phyloP scores from a whole-genome alignment of 1,140 invertebrate species.

The Rhagoletis zephyria region DNA sequence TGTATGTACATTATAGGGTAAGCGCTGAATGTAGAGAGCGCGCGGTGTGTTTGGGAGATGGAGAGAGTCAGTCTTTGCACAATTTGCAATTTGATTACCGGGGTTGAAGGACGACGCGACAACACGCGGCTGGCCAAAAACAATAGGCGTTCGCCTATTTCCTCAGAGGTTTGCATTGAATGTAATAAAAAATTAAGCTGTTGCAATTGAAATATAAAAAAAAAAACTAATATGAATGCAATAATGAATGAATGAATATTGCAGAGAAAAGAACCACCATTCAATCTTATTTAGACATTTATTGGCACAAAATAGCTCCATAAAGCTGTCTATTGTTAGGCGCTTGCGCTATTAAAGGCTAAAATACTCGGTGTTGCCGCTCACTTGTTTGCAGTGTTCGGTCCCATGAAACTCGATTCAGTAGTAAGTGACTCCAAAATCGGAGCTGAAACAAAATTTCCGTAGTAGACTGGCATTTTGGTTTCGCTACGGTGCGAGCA shows the following conservation, averaged over 20 bases:
- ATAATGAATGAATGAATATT: not conserved
- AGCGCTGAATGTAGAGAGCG: conserved; percentile 23
- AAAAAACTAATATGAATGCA: not conserved
- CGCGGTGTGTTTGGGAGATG: not conserved
- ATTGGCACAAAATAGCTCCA: not conserved
- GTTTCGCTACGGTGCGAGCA: too few relatives aligned
- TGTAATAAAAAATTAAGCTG: not conserved
- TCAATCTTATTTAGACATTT: too few relatives aligned
- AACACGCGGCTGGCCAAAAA: too few relatives aligned
- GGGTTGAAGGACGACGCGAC: not conserved
- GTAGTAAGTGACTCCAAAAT: too few relatives aligned
- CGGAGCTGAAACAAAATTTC: too few relatives aligned
- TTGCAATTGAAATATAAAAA: not conserved
- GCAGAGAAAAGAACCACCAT: too few relatives aligned
- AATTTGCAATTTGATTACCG: not conserved
- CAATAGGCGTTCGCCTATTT: not conserved
- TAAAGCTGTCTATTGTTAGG: not conserved
- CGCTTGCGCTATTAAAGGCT: not conserved
- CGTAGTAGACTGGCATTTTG: too few relatives aligned
- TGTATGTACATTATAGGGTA: too few relatives aligned
- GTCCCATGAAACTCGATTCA: too few relatives aligned
- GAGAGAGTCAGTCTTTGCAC: not conserved
- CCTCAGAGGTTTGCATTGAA: not conserved
- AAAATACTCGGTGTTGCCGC: too few relatives aligned
- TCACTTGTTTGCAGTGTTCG: too few relatives aligned